Conservation (phyloP, 92 coral and sea anemone genomes). For the Scolanthus callimorphus region DNA sequence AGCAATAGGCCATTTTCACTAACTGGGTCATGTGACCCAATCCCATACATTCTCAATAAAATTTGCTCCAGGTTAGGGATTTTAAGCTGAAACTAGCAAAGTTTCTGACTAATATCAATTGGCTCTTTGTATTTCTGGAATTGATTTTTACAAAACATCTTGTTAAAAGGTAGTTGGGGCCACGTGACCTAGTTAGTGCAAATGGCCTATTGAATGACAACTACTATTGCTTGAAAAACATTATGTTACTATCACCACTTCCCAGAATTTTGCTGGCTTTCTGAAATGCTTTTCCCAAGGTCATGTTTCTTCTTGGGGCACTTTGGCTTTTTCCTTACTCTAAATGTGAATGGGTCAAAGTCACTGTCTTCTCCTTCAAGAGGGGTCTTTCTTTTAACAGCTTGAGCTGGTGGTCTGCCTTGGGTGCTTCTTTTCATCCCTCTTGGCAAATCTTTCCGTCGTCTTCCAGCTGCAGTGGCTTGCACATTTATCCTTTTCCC, state of each 20-base stretch:
- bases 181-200: too few species aligned
- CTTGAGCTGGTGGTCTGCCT: background rate
- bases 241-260: background rate
- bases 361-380: background rate
- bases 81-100: too few species aligned
- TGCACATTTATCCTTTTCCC: conserved; percentile 25
- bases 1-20: too few species aligned
- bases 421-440: background rate
- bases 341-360: background rate
- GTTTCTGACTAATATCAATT: too few species aligned
- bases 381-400: background rate
- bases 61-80: too few species aligned
- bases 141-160: too few species aligned
- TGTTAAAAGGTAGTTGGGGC: too few species aligned
- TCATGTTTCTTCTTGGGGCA: background rate
- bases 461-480: conserved; percentile 36
- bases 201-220: too few species aligned
- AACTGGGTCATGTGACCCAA: too few species aligned
- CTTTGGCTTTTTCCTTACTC: background rate
- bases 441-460: background rate
- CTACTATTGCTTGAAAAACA: too few species aligned
- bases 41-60: too few species aligned
- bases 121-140: too few species aligned
- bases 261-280: background rate
- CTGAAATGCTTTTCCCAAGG: background rate